These are phyloP conservation scores for Philopedon plagiatum DNA, from an alignment of 2,888 invertebrate species.

Conservation along the genomic window DNA sequence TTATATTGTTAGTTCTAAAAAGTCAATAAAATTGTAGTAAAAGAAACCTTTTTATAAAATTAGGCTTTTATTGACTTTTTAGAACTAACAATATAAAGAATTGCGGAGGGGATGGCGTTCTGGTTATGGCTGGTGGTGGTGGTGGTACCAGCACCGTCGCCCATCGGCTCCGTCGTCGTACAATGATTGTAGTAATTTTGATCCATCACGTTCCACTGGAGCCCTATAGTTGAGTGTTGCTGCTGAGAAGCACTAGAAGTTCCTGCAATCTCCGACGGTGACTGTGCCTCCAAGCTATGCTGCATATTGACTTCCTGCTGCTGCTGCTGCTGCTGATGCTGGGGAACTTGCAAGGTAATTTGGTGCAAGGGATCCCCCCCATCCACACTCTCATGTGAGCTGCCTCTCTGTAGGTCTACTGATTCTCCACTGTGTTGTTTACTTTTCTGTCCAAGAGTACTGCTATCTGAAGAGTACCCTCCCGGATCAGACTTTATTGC, in stretches of 20 bases:
- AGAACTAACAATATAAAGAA: too few relatives aligned
- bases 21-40: too few relatives aligned
- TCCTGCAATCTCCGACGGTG: constrained; percentile 63
- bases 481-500: constrained; percentile 67
- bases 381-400: constrained; percentile 72
- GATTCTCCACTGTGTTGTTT: constrained; percentile 65
- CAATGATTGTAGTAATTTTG: constrained; percentile 65
- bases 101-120: too few relatives aligned
- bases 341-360: constrained; percentile 67
- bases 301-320: constrained; percentile 61
- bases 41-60: too few relatives aligned
- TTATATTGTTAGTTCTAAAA: too few relatives aligned
- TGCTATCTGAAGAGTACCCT: constrained; percentile 59
- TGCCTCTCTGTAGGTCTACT: constrained; percentile 70
- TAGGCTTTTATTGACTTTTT: too few relatives aligned
- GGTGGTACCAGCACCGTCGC: too few relatives aligned
- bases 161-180: neutral
- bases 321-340: constrained; percentile 55
- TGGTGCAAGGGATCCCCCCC: constrained; percentile 67
- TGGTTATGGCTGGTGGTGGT: too few relatives aligned
- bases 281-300: constrained; percentile 61
- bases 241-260: constrained; percentile 59
- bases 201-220: constrained; percentile 87
- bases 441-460: constrained; percentile 56
- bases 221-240: constrained; percentile 61